These are phyloP conservation scores for Gnathonemus longibarbis DNA, from an alignment of 2,113 vertebrate genomes.

Conservation along the genomic window DNA sequence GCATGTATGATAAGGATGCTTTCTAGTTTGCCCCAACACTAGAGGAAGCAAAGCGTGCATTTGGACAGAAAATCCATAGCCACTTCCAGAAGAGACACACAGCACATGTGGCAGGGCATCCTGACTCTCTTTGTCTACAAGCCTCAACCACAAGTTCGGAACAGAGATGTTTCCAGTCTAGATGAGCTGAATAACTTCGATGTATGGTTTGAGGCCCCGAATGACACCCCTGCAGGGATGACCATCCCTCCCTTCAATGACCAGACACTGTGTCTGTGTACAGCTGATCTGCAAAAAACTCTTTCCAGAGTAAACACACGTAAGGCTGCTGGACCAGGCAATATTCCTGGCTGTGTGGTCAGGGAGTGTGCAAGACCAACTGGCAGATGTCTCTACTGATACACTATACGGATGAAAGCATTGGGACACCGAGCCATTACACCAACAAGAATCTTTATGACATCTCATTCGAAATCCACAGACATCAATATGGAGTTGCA, in stretches of 20 bases:
- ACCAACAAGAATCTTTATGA: not conserved
- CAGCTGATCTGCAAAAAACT: not conserved
- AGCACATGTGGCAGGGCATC: not conserved
- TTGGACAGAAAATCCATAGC: not conserved
- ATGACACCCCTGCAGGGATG: not conserved
- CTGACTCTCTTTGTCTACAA: not conserved
- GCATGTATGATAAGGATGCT: not conserved
- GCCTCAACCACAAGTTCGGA: not conserved
- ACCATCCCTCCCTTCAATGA: not conserved
- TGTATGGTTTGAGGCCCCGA: not conserved
- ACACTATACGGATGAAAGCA: not conserved
- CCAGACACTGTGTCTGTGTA: not conserved
- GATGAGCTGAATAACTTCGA: not conserved
- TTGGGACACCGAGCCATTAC: not conserved
- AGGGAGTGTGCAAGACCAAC: not conserved
- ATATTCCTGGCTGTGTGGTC: not conserved
- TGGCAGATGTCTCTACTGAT: not conserved
- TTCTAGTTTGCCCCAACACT: not conserved
- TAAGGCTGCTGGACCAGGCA: not conserved
- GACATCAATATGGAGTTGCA: not conserved
- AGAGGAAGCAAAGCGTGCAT: not conserved
- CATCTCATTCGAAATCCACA: not conserved
- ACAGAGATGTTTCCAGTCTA: not conserved
- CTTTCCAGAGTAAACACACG: not conserved
- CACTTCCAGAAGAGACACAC: not conserved